phyloP scores from a whole-genome alignment of 1,140 invertebrate genomes.

The Platyscapa corneri region DNA sequence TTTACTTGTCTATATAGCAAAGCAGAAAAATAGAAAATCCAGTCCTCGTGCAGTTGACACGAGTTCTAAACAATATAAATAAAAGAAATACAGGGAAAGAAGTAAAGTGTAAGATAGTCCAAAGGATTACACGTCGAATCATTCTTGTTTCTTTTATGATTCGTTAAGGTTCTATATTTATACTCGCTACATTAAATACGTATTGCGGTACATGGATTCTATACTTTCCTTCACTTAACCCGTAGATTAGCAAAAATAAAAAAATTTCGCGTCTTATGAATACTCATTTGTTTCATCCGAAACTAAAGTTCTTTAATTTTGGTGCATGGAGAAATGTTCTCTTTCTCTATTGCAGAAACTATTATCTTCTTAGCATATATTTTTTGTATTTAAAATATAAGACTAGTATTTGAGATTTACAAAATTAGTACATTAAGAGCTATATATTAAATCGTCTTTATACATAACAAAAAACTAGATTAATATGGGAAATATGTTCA shows the following conservation, averaged over 20 bases:
- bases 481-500: conserved; percentile 38
- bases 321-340: conserved; percentile 47
- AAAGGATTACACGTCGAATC: conserved; percentile 37
- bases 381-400: conserved; percentile 50
- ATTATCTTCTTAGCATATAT: conserved; percentile 39
- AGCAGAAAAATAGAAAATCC: conserved; percentile 28
- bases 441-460: conserved; percentile 45
- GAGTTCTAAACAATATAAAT: conserved; percentile 30
- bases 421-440: conserved; percentile 45
- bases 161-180: conserved; percentile 36
- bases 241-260: conserved; percentile 47
- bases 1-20: conserved; percentile 41
- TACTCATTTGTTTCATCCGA: conserved; percentile 26
- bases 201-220: conserved; percentile 46
- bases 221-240: conserved; percentile 40
- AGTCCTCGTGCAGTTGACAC: conserved; percentile 7
- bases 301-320: conserved; percentile 47
- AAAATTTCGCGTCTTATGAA: conserved; percentile 45
- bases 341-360: conserved; percentile 36
- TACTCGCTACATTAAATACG: conserved; percentile 49
- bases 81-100: conserved; percentile 24
- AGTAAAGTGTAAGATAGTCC: conserved; percentile 20
- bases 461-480: conserved; percentile 36
- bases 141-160: conserved; percentile 28
- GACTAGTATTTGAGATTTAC: conserved; percentile 53